Evolutionary conservation across 1,140 invertebrate genomes (phyloP).

Genomic region (Ruditapes philippinarum): DNA sequence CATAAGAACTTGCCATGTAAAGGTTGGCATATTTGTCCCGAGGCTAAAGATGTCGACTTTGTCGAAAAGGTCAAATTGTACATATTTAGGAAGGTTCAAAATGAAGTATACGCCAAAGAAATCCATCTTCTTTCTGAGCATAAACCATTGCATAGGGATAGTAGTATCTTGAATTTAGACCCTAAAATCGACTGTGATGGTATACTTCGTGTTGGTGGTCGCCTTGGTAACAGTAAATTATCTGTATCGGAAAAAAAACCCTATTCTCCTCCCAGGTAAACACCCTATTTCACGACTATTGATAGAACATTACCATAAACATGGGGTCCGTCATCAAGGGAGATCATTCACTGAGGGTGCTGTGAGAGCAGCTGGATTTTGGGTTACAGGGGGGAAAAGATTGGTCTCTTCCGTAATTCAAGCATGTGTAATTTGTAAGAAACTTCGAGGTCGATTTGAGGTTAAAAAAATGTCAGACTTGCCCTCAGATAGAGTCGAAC

Average conservation of each 20-base stretch:
- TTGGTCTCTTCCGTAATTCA: constrained; percentile 9
- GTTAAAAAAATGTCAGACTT: constrained; percentile 1
- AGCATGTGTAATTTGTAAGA: constrained; percentile 27
- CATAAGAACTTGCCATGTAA: background rate
- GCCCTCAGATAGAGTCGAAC: background rate
- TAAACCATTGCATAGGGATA: background rate
- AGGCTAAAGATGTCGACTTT: background rate
- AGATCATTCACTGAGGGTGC: constrained; percentile 23
- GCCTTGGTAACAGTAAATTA: background rate
- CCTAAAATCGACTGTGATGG: background rate
- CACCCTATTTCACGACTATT: background rate
- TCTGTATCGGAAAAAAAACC: background rate
- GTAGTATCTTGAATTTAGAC: constrained; percentile 1
- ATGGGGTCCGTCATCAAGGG: constrained; percentile 47
- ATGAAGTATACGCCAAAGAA: constrained; percentile 5
- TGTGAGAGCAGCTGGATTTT: constrained; percentile 1
- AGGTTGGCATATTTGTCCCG: background rate
- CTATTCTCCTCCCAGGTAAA: background rate
- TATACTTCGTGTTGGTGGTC: background rate
- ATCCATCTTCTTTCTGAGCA: background rate
- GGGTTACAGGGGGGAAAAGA: background rate
- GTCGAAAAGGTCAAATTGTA: background rate
- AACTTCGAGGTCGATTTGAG: constrained; percentile 11
- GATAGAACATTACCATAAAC: background rate
- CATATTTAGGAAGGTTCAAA: background rate